Evolutionary conservation across 2,113 vertebrate genomes (phyloP), one percentile per base, ranked within the genome.

Genomic region (Panthera leo): DNA sequence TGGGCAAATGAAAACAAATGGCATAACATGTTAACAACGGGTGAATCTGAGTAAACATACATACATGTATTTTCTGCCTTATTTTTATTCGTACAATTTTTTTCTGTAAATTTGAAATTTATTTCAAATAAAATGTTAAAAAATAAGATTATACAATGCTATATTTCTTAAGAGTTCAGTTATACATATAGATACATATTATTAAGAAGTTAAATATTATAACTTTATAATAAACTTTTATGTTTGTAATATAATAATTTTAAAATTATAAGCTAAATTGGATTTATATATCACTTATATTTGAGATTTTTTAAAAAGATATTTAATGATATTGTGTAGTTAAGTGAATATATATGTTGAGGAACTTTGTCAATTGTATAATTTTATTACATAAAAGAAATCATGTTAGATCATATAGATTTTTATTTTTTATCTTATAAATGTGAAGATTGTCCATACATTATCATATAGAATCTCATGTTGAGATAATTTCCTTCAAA

Each of bases 401-500:
- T 42, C 10, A 76, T 34, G n/a, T 83, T 65, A 76, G 29, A 79
- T 79, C 9, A 80, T 63, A 36, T 42, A 45, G 3, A 61, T 94
- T 67, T 63, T 79, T 25, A 39, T 42, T 83, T 85, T 29, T 48
- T 76, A 76, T 76, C 27, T 31, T 76, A 76, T 93, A 39, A 89
- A 86, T 83, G 13, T 78, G 45, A 65, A 94, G 11, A 61, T 76
- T 82, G 5, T 61, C 5, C 45, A 61, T n/a, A 75, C 9, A 18
- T 19, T 94, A 9, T 91, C 25, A 88, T 91, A 51, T 87, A 92
- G 75, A 88, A 87, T 65, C 6, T 96, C n/a, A n/a, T 39, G 51
- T 84, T 70, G 16, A 95, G 36, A 80, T 53, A 34, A 91, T 94
- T 90, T 90, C 53, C 23, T 95, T 95, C 14, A 34, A 92, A 83